Evolutionary conservation across 1,140 invertebrate genomes (phyloP).

Genomic region (Myzus persicae): DNA sequence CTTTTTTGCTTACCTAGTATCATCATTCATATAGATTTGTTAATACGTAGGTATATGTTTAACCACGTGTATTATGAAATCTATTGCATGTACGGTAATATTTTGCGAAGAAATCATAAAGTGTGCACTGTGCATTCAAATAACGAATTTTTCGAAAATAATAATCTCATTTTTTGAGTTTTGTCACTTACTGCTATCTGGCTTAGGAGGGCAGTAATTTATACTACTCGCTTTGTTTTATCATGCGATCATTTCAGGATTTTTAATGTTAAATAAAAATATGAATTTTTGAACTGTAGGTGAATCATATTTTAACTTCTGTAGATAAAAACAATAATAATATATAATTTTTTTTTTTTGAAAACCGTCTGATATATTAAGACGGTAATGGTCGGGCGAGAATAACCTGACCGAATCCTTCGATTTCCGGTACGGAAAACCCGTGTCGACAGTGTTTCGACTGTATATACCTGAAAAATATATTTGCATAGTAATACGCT

Average conservation of each 20-base stretch:
- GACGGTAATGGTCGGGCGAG: not conserved
- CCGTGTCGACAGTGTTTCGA: not conserved
- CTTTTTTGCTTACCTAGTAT: too few species aligned
- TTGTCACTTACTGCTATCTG: too few species aligned
- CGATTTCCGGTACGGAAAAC: not conserved
- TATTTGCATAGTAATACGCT: not conserved
- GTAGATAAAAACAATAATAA: not conserved
- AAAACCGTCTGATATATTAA: not conserved
- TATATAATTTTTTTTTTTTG: too few species aligned
- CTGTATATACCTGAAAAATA: not conserved
- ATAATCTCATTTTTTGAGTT: too few species aligned
- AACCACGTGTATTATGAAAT: too few species aligned
- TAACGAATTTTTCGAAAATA: too few species aligned
- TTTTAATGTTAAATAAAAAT: not conserved
- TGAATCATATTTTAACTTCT: not conserved
- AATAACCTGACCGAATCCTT: not conserved
- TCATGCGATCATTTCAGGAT: not conserved
- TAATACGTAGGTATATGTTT: too few species aligned
- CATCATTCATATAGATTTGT: too few species aligned
- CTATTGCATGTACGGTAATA: too few species aligned
- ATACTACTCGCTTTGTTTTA: not conserved
- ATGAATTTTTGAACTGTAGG: not conserved
- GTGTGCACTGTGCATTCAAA: too few species aligned
- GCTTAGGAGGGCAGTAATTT: too few species aligned
- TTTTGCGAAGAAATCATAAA: too few species aligned